Base-by-base conservation (phyloP, 2,113 vertebrate genomes). In the Psophia crepitans region DNA sequence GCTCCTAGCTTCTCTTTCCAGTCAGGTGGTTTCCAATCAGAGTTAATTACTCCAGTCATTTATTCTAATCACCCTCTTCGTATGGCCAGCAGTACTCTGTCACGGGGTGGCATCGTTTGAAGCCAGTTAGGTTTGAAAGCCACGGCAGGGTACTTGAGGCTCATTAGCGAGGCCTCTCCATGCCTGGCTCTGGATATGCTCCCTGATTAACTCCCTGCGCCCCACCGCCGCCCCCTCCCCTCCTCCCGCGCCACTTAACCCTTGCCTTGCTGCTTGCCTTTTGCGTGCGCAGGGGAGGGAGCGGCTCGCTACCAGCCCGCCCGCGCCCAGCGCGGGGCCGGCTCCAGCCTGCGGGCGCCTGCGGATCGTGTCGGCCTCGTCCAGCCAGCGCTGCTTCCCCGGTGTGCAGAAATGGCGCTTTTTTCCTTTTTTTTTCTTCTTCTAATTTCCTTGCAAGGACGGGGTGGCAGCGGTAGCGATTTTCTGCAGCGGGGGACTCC, bases 31-130 rank as follows among this genome's bases (percentile, higher is more conserved):
- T 99, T 97, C 98, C 97, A 98, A 98, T 98, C 98, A 73, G 97
- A 98, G 98, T 98, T 99, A 98, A 99, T 99, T 97, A 98, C 98
- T 85, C 75, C 97, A 93, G 97, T 97, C 98, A 99, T 99, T 98
- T 98, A 98, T 98, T 98, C 98, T 98, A 96, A 98, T 99, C 98
- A 97, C 98, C 97, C 98, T 90, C 92, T 66, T 95, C 94, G 88
- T 90, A 93, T 64, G 97, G 98, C 97, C 98, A 89, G 98, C 98
- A 84, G 91, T 87, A 84, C 97, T 96, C 97, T 92, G 95, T 97
- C 96, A 88, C 88, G 93, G 96, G 97, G 96, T 98, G 98, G 98
- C 97, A 95, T 71, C 94, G 88, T 97, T 98, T 98, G 98, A 98
- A 97, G 96, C 97, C 97, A 73, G 96, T 94, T 96, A 58, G 96